phyloP scores from a whole-genome alignment of 2,113 vertebrate species.

The Daboia siamensis region DNA sequence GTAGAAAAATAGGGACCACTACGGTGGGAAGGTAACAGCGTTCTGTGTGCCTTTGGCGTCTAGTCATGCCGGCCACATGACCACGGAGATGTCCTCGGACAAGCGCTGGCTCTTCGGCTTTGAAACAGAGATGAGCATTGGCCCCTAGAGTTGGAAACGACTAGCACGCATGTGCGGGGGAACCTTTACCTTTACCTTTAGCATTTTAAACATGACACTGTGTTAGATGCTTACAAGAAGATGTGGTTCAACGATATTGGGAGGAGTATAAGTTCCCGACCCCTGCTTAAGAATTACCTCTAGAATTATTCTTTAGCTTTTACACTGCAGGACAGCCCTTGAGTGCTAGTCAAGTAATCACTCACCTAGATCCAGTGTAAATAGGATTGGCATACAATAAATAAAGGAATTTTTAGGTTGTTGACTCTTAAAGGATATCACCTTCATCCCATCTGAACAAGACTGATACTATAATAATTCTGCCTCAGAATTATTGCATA shows the following conservation, averaged over 20 bases:
- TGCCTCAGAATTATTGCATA: not conserved
- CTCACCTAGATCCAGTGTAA: not conserved
- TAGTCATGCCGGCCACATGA: no score
- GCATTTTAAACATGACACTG: not conserved
- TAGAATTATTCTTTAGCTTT: not conserved
- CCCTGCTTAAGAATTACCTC: not conserved
- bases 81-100: no score
- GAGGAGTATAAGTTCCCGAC: not conserved
- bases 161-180: no score
- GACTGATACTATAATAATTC: not conserved
- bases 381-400: not conserved
- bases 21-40: no score
- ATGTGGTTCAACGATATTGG: not conserved
- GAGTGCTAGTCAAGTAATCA: not conserved
- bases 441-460: not conserved
- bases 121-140: no score
- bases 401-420: not conserved
- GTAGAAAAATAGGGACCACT: no score
- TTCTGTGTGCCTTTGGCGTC: no score
- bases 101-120: no score
- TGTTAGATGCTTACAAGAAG: not conserved
- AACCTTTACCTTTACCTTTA: no score
- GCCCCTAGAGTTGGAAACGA: no score
- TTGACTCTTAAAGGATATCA: not conserved
- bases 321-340: not conserved